Percentiles rank a stretch among this genome's conserved stretches.
Conservation (phyloP, 2,797 vertebrate genomes). For the Philypnodon macrostomus region DNA sequence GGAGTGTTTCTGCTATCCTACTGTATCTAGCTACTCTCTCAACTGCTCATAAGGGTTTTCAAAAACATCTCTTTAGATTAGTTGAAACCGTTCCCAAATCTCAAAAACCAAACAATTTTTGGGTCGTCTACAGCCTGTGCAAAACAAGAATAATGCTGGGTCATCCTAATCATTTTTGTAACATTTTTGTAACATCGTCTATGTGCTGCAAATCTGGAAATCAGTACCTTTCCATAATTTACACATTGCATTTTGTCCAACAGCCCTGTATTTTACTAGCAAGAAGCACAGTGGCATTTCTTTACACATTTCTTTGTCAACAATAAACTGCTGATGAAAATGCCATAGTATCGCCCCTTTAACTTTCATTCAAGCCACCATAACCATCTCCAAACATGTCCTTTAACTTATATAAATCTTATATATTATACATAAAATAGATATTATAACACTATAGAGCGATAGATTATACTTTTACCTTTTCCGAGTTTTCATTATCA, state of each 20-base stretch:
- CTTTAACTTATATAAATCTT: constrained; percentile 41
- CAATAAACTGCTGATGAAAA: background rate
- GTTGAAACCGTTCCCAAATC: too few relatives aligned
- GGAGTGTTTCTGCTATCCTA: constrained; percentile 22
- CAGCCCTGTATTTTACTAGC: constrained; percentile 11
- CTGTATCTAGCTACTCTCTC: constrained; percentile 23
- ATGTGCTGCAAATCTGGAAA: background rate
- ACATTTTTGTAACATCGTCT: background rate
- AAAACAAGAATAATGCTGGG: background rate
- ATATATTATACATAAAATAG: constrained; percentile 63
- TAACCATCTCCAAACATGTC: too few relatives aligned
- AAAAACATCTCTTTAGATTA: too few relatives aligned
- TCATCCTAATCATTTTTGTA: too few relatives aligned
- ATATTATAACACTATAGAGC: constrained; percentile 44
- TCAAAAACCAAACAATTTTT: too few relatives aligned
- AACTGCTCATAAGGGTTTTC: background rate
- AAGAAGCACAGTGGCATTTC: constrained; percentile 17
- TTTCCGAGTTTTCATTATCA: too few relatives aligned
- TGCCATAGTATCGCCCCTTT: background rate
- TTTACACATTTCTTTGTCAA: constrained; percentile 17
- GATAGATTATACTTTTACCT: constrained; percentile 31
- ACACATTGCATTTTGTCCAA: background rate
- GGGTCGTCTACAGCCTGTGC: too few relatives aligned
- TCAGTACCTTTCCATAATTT: background rate
- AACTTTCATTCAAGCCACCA: constrained; percentile 23